phyloP scores from a whole-genome alignment of 30 jellyfish, hydroid and myxozoan genomes.

The Hydractinia echinata region DNA sequence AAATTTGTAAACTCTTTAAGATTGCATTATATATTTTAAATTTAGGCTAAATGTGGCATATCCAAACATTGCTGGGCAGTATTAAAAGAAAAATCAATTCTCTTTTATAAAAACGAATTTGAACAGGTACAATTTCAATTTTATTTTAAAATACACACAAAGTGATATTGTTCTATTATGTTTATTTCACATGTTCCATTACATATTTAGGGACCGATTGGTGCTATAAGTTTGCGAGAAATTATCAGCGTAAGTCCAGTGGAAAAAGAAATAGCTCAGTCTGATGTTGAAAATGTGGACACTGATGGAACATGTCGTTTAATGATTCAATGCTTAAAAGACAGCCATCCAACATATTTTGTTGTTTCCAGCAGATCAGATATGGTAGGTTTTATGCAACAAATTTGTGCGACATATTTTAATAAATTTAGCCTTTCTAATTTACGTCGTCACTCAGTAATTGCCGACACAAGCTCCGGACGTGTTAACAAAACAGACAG shows the following conservation, averaged over 20 bases:
- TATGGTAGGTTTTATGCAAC: slow-evolving; percentile 35
- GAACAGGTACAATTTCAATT: slow-evolving; percentile 51
- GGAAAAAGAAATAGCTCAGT: slow-evolving; percentile 34
- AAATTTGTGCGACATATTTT: background rate
- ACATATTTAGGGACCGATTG: slow-evolving; percentile 52
- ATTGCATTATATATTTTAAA: background rate
- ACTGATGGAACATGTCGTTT: slow-evolving; percentile 67
- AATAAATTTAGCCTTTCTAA: no score
- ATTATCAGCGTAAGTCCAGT: slow-evolving; percentile 65
- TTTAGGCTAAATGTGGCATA: slow-evolving; percentile 76
- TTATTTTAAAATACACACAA: background rate
- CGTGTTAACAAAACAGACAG: no score
- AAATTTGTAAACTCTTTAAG: no score
- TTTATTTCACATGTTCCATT: background rate
- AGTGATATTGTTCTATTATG: background rate
- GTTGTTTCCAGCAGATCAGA: slow-evolving; percentile 51
- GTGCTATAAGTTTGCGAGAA: slow-evolving; percentile 74
- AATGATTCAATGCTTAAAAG: slow-evolving; percentile 72
- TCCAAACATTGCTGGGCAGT: slow-evolving; percentile 86
- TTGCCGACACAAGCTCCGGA: no score
- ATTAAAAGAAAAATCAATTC: slow-evolving; percentile 60
- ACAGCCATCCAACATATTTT: slow-evolving; percentile 73
- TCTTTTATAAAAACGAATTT: slow-evolving; percentile 53
- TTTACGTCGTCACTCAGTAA: no score
- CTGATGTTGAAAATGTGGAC: slow-evolving; percentile 23